These are phyloP conservation scores for Nylanderia fulva DNA, from an alignment of 1,140 invertebrate genomes.

Conservation along the genomic window DNA sequence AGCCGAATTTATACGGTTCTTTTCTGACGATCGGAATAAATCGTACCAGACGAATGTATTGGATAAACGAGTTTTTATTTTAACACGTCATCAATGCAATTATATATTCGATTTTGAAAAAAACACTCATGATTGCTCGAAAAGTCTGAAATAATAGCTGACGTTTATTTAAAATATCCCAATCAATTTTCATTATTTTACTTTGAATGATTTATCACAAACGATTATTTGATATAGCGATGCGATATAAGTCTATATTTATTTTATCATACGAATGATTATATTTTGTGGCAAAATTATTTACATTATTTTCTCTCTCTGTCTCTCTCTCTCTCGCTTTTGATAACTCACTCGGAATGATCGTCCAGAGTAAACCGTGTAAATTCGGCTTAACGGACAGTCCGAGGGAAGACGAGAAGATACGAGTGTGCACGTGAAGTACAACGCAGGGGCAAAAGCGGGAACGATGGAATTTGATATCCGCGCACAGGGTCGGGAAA, in stretches of 20 bases:
- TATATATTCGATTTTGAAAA: too few species aligned
- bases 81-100: background rate
- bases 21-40: conserved; percentile 3
- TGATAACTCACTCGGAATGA: background rate
- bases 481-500: conserved; percentile 67
- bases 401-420: background rate
- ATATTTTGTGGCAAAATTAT: conserved; percentile 13
- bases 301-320: background rate
- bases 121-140: background rate
- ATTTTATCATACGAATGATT: background rate
- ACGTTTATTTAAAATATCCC: background rate
- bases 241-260: background rate
- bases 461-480: conserved; percentile 77
- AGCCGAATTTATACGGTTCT: conserved; percentile 51
- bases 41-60: background rate
- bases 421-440: conserved; percentile 62
- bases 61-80: conserved; percentile 20
- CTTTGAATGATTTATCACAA: background rate
- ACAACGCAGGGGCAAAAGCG: conserved; percentile 35
- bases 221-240: too few species aligned
- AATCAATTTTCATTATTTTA: background rate
- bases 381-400: conserved; percentile 45
- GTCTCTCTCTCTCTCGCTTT: conserved; percentile 18
- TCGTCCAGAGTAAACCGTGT: conserved; percentile 36
- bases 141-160: background rate